These are phyloP conservation scores for Polypterus senegalus DNA, from an alignment of 2,113 vertebrate species.

Conservation along the genomic window DNA sequence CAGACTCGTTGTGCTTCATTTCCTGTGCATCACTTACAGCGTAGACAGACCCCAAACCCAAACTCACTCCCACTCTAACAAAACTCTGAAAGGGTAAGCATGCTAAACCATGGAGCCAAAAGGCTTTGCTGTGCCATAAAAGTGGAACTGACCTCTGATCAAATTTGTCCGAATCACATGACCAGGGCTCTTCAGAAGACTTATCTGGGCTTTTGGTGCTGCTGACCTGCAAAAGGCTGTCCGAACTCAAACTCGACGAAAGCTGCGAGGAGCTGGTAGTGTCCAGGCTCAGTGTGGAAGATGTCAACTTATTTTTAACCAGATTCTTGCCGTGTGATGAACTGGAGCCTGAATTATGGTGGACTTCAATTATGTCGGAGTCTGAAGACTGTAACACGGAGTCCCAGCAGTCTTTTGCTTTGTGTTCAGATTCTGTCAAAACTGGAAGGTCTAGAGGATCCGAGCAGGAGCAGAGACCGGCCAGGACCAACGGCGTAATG, in stretches of 20 bases:
- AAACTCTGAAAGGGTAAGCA: too few relatives aligned
- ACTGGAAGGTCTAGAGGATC: conserved; percentile 40
- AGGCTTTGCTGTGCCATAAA: too few relatives aligned
- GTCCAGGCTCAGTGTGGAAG: conserved; percentile 75
- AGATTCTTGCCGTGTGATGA: conserved; percentile 27
- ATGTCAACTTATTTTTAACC: conserved; percentile 41
- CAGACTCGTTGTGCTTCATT: too few relatives aligned
- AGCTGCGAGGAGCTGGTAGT: conserved; percentile 75
- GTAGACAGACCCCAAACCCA: too few relatives aligned
- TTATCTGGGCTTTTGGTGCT: conserved; percentile 46
- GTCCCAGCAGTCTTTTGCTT: conserved; percentile 63
- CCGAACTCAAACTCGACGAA: conserved; percentile 81
- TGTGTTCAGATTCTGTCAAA: conserved; percentile 19
- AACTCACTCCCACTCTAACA: too few relatives aligned
- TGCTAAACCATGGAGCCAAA: too few relatives aligned
- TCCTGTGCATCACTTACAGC: too few relatives aligned
- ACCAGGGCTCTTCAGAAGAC: conserved; percentile 44
- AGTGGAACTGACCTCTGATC: too few relatives aligned
- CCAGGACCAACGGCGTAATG: conserved; percentile 70
- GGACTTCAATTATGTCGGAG: conserved; percentile 51
- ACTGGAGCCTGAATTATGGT: conserved; percentile 21
- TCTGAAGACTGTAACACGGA: conserved; percentile 74
- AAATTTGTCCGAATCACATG: conserved; percentile 42
- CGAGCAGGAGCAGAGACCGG: conserved; percentile 58
- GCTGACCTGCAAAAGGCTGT: conserved; percentile 53